These are phyloP conservation scores for Gobio occitaniae DNA, from an alignment of 2,797 vertebrate species.

Conservation along the genomic window DNA sequence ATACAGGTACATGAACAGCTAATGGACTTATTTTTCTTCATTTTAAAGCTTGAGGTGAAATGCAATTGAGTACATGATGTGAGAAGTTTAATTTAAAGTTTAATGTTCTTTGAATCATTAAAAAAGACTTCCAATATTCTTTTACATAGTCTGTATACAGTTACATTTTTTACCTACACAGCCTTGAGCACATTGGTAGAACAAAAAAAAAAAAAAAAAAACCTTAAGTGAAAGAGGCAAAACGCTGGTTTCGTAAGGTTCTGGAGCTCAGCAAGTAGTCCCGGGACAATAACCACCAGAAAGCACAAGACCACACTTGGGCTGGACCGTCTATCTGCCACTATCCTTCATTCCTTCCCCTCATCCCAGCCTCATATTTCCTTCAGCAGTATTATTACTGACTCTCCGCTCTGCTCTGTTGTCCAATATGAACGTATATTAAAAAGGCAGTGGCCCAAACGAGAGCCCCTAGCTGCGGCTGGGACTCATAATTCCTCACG, in stretches of 20 bases:
- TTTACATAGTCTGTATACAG: constrained; percentile 11
- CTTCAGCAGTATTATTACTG: constrained; percentile 54
- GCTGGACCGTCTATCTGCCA: not conserved
- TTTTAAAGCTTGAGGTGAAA: not conserved
- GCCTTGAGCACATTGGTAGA: constrained; percentile 37
- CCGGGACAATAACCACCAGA: constrained; percentile 5
- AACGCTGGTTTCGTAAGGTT: constrained; percentile 10
- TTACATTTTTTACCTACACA: not conserved
- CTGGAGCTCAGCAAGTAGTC: not conserved
- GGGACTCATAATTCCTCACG: constrained; percentile 70
- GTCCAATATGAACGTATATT: constrained; percentile 63
- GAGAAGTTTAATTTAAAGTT: too few species aligned
- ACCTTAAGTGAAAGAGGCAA: constrained; percentile 35
- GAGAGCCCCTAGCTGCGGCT: constrained; percentile 62
- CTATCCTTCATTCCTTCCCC: constrained; percentile 21
- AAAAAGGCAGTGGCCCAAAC: constrained; percentile 55
- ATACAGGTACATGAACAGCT: not conserved
- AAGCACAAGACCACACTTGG: constrained; percentile 15
- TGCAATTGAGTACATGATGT: not conserved
- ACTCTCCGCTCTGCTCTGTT: constrained; percentile 37
- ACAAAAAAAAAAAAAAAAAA: not conserved
- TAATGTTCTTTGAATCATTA: constrained; percentile 31
- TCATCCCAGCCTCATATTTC: constrained; percentile 52
- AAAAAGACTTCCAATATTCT: not conserved
- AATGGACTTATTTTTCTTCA: not conserved